phyloP scores from a whole-genome alignment of 2,113 vertebrate genomes.

The Cephalopterus ornatus region DNA sequence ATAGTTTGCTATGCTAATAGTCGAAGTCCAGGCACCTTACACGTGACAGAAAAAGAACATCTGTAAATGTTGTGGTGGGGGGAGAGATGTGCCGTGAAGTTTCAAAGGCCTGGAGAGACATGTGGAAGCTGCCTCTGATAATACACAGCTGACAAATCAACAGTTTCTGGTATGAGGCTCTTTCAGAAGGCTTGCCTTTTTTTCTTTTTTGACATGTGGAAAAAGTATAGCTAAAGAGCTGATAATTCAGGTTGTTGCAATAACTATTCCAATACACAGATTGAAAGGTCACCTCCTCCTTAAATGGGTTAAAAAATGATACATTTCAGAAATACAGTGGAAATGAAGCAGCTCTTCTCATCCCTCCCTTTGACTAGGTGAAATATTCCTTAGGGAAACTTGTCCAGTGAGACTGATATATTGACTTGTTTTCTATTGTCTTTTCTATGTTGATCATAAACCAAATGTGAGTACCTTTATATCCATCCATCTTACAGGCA shows the following conservation, averaged over 20 bases:
- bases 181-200: neutral
- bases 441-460: neutral
- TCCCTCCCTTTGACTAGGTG: neutral
- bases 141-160: slow-evolving; percentile 3
- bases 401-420: neutral
- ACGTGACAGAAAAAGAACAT: neutral
- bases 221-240: neutral
- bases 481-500: neutral
- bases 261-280: neutral
- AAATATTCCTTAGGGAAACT: neutral
- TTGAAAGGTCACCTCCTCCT: neutral
- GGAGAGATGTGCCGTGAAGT: neutral
- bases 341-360: neutral
- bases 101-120: neutral
- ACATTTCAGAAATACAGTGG: neutral
- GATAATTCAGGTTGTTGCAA: neutral
- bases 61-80: slow-evolving; percentile 4
- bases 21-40: neutral
- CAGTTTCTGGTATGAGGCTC: neutral
- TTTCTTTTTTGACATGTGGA: too few species aligned
- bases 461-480: neutral
- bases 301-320: neutral
- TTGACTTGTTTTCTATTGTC: neutral
- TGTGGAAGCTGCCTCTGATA: neutral
- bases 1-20: neutral